These are phyloP conservation scores for Agrypnia vestita DNA, from an alignment of 1,140 invertebrate species.

Conservation along the genomic window DNA sequence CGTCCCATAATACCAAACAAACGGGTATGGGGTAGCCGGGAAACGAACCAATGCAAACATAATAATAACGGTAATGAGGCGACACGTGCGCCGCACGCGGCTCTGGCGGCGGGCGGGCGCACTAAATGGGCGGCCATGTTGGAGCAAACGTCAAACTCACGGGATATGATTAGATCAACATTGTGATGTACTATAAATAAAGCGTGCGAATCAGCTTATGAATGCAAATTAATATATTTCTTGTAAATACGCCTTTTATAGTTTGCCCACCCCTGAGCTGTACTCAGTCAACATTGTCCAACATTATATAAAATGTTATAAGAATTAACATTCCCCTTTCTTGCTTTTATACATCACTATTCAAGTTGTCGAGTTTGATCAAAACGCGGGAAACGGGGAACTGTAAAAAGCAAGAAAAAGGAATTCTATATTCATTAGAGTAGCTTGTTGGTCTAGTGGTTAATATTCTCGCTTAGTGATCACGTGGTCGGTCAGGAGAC, in stretches of 20 bases:
- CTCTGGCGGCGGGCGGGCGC: constrained; percentile 31
- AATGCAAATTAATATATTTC: background rate
- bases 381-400: too few relatives aligned
- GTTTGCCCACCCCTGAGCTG: too few relatives aligned
- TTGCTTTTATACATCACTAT: too few relatives aligned
- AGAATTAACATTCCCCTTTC: too few relatives aligned
- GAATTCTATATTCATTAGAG: too few relatives aligned
- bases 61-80: constrained; percentile 47
- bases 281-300: too few relatives aligned
- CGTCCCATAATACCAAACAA: constrained; percentile 10
- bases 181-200: constrained; percentile 6
- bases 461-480: too few relatives aligned
- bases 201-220: constrained; percentile 11
- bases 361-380: too few relatives aligned
- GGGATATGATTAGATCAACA: constrained; percentile 16
- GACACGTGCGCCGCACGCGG: constrained; percentile 42
- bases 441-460: too few relatives aligned
- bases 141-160: constrained; percentile 30
- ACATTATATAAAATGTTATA: too few relatives aligned
- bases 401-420: too few relatives aligned
- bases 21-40: constrained; percentile 10
- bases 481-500: too few relatives aligned
- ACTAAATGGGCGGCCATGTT: constrained; percentile 43
- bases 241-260: background rate
- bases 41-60: constrained; percentile 49